phyloP scores from a whole-genome alignment of 2,797 vertebrate genomes.

The Eremophila alpestris region DNA sequence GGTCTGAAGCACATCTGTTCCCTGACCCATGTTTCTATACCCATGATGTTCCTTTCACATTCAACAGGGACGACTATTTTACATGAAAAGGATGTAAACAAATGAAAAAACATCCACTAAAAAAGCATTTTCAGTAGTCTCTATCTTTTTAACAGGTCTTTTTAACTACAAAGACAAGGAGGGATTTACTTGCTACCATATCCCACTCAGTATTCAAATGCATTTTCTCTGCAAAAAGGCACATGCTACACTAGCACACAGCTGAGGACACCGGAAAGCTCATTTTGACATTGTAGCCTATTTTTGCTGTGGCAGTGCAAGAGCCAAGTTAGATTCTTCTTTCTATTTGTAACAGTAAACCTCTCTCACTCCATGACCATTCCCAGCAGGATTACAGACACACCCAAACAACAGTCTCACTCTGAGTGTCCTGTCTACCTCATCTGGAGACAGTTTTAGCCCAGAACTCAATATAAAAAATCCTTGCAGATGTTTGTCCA shows the following conservation, averaged over 20 bases:
- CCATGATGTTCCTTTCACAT: not conserved
- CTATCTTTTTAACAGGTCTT: not conserved
- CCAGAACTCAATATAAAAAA: not conserved
- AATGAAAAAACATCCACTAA: not conserved
- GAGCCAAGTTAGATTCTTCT: not conserved
- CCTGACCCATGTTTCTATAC: not conserved
- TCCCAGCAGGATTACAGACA: not conserved
- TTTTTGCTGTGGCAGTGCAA: not conserved
- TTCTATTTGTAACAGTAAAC: not conserved
- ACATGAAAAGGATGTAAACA: not conserved
- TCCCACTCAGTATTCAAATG: not conserved
- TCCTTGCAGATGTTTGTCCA: not conserved
- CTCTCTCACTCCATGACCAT: not conserved
- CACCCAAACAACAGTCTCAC: fast-evolving
- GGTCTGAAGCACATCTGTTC: not conserved
- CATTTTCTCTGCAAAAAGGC: not conserved
- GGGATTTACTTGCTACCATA: not conserved
- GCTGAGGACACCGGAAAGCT: not conserved
- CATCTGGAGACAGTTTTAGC: not conserved
- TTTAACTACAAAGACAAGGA: not conserved
- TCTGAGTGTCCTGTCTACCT: not conserved
- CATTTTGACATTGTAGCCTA: not conserved
- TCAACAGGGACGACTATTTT: not conserved
- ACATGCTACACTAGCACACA: not conserved
- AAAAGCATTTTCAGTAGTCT: not conserved